Evolutionary conservation across 1,140 invertebrate genomes (phyloP), one percentile per base, ranked within the genome.

Genomic region (Habropoda laboriosa): DNA sequence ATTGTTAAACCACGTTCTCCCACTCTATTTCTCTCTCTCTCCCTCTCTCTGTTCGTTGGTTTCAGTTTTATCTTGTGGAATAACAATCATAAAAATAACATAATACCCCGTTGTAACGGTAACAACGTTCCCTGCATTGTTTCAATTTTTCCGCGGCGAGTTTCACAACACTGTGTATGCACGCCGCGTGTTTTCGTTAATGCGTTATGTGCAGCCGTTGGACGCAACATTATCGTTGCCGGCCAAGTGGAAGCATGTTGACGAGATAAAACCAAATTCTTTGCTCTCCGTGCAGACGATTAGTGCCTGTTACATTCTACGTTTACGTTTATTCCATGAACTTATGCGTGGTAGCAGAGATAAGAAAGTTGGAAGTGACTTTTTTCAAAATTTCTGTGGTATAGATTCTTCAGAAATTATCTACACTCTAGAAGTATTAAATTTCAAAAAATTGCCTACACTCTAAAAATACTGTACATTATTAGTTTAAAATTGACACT

Each of bases 21-120:
- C 21, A 24, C 5, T 2, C n/a, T n/a, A n/a, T n/a, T n/a, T n/a
- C n/a, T n/a, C n/a, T n/a, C n/a, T n/a, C n/a, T n/a, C n/a, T n/a
- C n/a, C n/a, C n/a, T n/a, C n/a, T n/a, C n/a, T n/a, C n/a, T n/a
- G n/a, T n/a, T n/a, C n/a, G n/a, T n/a, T n/a, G n/a, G n/a, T n/a
- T n/a, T n/a, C n/a, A n/a, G 38, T 57, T 71, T 71, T 71, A 71
- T 71, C 38, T 57, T 57, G 13, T 57, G 51, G 51, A 57, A 71
- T 71, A 71, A 71, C 68, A 71, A 57, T 57, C 68, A 38, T 57
- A 57, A 57, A 71, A 55, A 71, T 57, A 71, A 71, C 51, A 71
- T 71, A 71, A 71, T 71, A 40, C 51, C 38, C n/a, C n/a, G 49
- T 42, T 57, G 68, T 71, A 71, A 71, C 35, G 35, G 30, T 21